A percentile compares a stretch with the other conserved stretches of the same genome.
These are phyloP conservation scores for Magallana ariakensis DNA, from an alignment of 1,140 invertebrate species.

Conservation along the genomic window DNA sequence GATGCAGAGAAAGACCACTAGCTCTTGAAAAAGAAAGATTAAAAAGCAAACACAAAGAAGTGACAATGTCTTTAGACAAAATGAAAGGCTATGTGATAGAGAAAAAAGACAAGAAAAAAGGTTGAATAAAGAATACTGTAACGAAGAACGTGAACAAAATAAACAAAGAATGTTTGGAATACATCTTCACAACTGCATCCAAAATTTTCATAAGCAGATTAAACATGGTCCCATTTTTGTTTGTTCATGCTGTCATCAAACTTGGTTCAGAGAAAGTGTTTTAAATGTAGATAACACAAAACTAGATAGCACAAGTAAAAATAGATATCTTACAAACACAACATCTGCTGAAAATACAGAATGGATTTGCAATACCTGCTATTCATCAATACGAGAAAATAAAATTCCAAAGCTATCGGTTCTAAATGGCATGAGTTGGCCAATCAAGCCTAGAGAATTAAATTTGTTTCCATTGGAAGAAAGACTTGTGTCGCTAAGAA, in stretches of 20 bases:
- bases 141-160: slow-evolving; percentile 17
- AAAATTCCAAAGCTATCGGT: slow-evolving; percentile 39
- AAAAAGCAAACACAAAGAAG: background rate
- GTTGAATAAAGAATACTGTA: background rate
- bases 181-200: slow-evolving; percentile 6
- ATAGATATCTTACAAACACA: background rate
- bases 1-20: no score
- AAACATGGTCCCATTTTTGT: slow-evolving; percentile 38
- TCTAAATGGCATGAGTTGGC: slow-evolving; percentile 38
- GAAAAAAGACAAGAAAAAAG: background rate
- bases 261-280: slow-evolving; percentile 35
- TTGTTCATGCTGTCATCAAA: slow-evolving; percentile 45
- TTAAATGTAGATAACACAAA: background rate
- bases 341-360: slow-evolving; percentile 39
- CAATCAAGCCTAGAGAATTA: slow-evolving; percentile 16
- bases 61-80: background rate
- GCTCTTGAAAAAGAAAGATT: background rate
- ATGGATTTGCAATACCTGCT: slow-evolving; percentile 46
- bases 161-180: slow-evolving; percentile 12
- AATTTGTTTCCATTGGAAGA: slow-evolving; percentile 47
- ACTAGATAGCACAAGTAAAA: background rate
- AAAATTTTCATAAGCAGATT: slow-evolving; percentile 40
- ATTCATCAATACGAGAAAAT: background rate
- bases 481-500: slow-evolving; percentile 43
- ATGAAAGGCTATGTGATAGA: slow-evolving; percentile 18